Conservation (phyloP, 2,113 vertebrate species). For the Sinocyclocheilus rhinocerous region DNA sequence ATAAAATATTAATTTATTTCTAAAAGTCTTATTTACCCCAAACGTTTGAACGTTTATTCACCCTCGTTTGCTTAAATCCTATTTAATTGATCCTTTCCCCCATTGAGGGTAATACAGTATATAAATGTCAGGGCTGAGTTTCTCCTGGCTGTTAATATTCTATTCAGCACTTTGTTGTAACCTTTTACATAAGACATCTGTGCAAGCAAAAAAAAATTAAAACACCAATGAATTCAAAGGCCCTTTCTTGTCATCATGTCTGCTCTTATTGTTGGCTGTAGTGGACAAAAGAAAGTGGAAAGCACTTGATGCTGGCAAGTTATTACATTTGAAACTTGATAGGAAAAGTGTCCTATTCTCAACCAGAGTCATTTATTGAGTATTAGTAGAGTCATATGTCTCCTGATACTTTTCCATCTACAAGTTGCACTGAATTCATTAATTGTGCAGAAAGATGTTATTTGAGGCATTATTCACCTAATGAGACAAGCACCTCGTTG, state of each 20-base stretch:
- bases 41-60: not conserved
- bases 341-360: not conserved
- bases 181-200: not conserved
- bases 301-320: not conserved
- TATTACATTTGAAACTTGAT: not conserved
- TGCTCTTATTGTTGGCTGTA: not conserved
- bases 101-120: not conserved
- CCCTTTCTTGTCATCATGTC: conserved; percentile 2
- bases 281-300: not conserved
- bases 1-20: not conserved
- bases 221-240: not conserved
- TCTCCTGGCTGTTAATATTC: not conserved
- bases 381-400: not conserved
- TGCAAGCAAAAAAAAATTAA: not conserved
- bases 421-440: conserved; percentile 2
- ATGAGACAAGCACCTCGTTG: not conserved
- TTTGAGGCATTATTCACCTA: conserved; percentile 12
- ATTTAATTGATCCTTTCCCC: not conserved
- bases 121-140: not conserved
- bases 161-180: not conserved
- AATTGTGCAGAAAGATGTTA: not conserved
- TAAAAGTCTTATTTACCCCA: not conserved
- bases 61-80: not conserved
- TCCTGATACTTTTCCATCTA: not conserved
- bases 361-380: conserved; percentile 2